A percentile compares a stretch with the other conserved stretches of the same genome.
phyloP scores from a whole-genome alignment of 2,797 vertebrate species.

The Setipinna tenuifilis region DNA sequence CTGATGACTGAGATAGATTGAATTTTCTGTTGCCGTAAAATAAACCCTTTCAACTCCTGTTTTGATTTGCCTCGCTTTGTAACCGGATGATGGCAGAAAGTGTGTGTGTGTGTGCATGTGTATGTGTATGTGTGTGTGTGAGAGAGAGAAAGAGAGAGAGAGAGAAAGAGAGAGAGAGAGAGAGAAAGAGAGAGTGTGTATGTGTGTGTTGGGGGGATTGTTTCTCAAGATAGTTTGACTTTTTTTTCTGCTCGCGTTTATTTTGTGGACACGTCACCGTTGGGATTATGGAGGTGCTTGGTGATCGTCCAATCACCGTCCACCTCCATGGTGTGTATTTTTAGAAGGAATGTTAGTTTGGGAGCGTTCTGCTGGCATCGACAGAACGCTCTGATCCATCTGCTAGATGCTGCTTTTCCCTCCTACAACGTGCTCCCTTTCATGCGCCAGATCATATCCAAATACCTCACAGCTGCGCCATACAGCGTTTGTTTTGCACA shows the following conservation, averaged over 20 bases:
- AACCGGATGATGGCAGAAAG: constrained; percentile 40
- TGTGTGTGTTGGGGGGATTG: constrained; percentile 4
- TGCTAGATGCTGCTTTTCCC: constrained; percentile 43
- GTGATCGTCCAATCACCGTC: background rate
- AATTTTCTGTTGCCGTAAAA: constrained; percentile 44
- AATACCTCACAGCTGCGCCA: constrained; percentile 49
- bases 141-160: no score
- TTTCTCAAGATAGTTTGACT: constrained; percentile 31
- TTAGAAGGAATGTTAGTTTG: constrained; percentile 55
- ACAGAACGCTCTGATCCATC: constrained; percentile 37
- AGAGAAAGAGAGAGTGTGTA: no score
- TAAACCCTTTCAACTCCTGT: constrained; percentile 46
- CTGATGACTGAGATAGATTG: constrained; percentile 49
- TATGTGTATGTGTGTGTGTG: no score
- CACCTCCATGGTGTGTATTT: constrained; percentile 41
- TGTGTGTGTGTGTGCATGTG: no score
- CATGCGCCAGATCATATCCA: constrained; percentile 32
- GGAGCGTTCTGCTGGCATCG: constrained; percentile 46
- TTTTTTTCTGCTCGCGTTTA: background rate
- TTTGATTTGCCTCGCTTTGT: constrained; percentile 46
- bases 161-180: no score
- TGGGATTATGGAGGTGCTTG: constrained; percentile 22
- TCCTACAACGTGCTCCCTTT: constrained; percentile 36
- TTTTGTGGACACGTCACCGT: constrained; percentile 28
- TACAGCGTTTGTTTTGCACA: constrained; percentile 38